Conservation (phyloP, 2,888 invertebrate species). For the Agrochola lychnidis region DNA sequence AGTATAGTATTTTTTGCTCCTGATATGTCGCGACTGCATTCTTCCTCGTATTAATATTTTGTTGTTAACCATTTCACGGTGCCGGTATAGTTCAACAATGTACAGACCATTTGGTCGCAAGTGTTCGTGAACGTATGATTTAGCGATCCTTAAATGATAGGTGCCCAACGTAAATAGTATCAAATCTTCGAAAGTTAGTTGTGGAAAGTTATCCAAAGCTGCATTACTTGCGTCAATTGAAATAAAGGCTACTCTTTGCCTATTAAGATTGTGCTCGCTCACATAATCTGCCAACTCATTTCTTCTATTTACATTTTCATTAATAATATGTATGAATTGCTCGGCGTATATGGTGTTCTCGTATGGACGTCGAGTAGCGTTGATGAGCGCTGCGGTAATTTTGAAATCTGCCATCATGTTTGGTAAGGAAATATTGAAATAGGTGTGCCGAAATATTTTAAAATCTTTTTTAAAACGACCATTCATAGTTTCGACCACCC, state of each 20-base stretch:
- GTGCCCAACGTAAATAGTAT: slow-evolving; percentile 16
- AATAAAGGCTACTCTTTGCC: slow-evolving; percentile 24
- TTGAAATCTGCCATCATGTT: slow-evolving; percentile 44
- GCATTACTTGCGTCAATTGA: slow-evolving; percentile 5
- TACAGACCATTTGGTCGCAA: slow-evolving; percentile 8
- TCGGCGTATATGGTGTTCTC: slow-evolving; percentile 12
- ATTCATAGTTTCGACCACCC: slow-evolving; percentile 8
- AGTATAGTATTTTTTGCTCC: slow-evolving; percentile 10
- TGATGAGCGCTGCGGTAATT: slow-evolving; percentile 11
- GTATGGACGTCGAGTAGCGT: slow-evolving; percentile 17
- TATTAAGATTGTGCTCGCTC: slow-evolving; percentile 8
- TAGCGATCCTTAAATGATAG: slow-evolving; percentile 11
- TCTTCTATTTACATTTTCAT: slow-evolving; percentile 7
- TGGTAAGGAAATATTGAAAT: slow-evolving; percentile 35
- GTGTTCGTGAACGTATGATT: slow-evolving; percentile 6
- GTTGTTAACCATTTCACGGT: slow-evolving; percentile 2
- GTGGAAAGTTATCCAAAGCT: slow-evolving; percentile 14
- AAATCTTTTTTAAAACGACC: not conserved
- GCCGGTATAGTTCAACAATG: slow-evolving; percentile 5
- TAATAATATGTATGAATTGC: slow-evolving; percentile 20
- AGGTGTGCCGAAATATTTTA: slow-evolving; percentile 33
- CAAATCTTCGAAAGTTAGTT: slow-evolving; percentile 3
- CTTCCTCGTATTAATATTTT: slow-evolving; percentile 14
- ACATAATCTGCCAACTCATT: slow-evolving; percentile 19
- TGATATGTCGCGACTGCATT: slow-evolving; percentile 10